A percentile compares a stretch with the other conserved stretches of the same genome.
Conservation (phyloP, 2,888 invertebrate genomes). For the Diaprepes abbreviatus region DNA sequence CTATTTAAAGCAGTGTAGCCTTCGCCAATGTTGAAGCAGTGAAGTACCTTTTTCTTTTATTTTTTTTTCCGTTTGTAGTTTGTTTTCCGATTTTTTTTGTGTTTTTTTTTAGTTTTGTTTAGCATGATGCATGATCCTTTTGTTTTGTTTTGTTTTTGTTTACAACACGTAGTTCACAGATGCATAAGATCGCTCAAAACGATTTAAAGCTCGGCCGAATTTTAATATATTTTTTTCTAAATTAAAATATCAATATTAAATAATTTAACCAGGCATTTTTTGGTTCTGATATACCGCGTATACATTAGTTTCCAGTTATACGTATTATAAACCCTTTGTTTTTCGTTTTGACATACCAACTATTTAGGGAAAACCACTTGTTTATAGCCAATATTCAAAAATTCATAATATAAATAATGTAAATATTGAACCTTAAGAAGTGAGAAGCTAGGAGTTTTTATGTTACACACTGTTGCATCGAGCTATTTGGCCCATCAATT, state of each 20-base stretch:
- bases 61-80: conserved; percentile 49
- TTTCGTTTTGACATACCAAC: conserved; percentile 22
- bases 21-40: conserved; percentile 58
- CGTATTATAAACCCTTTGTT: conserved; percentile 7
- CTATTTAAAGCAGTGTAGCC: conserved; percentile 22
- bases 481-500: conserved; percentile 19
- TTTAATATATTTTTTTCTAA: conserved; percentile 13
- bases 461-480: conserved; percentile 28
- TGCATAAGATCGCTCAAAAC: conserved; percentile 69
- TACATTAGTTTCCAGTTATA: conserved; percentile 5
- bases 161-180: conserved; percentile 65
- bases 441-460: conserved; percentile 10
- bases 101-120: conserved; percentile 57
- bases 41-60: conserved; percentile 52
- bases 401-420: conserved; percentile 40
- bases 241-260: conserved; percentile 10
- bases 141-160: conserved; percentile 54
- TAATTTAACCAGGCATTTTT: conserved; percentile 41
- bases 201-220: conserved; percentile 64
- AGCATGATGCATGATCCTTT: conserved; percentile 64
- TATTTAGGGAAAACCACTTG: conserved; percentile 20
- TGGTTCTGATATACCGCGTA: conserved; percentile 5
- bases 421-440: conserved; percentile 33
- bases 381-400: conserved; percentile 30
- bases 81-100: conserved; percentile 51